These are phyloP conservation scores for Parazoanthus swiftii DNA, from an alignment of 92 coral and sea anemone species.

Conservation along the genomic window DNA sequence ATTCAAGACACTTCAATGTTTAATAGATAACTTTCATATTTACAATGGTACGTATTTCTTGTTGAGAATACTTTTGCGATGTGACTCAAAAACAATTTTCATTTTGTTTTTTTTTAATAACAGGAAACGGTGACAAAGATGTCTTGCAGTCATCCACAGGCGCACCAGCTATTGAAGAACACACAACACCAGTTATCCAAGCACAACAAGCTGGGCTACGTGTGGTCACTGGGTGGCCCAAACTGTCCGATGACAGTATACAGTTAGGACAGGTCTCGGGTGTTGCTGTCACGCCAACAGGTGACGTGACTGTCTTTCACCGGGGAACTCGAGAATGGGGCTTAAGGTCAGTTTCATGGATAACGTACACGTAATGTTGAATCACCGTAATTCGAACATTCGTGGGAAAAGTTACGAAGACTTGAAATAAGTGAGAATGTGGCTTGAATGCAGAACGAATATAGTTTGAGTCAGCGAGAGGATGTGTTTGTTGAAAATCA, in stretches of 20 bases:
- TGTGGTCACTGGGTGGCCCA: slow-evolving; percentile 85
- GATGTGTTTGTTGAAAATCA: no score
- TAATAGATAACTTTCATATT: no score
- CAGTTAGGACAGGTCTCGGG: slow-evolving; percentile 92
- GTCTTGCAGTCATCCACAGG: background rate
- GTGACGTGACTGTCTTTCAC: slow-evolving; percentile 81
- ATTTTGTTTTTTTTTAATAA: background rate
- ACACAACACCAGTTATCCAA: background rate
- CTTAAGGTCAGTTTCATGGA: slow-evolving; percentile 54
- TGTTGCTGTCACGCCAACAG: slow-evolving; percentile 73
- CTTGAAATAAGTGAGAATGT: no score
- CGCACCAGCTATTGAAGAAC: background rate
- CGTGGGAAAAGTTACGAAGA: no score
- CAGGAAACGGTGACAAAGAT: slow-evolving; percentile 5
- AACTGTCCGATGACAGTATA: slow-evolving; percentile 41
- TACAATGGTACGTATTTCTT: no score
- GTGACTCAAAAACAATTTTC: no score
- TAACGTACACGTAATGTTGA: no score
- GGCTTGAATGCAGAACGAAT: no score
- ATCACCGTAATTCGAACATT: no score
- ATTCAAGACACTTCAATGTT: no score
- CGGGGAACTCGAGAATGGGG: slow-evolving; percentile 86
- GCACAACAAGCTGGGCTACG: slow-evolving; percentile 29
- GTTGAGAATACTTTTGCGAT: background rate
- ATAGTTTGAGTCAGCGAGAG: no score